Conservation (phyloP, 2,888 invertebrate genomes). For the Alcis repandata region DNA sequence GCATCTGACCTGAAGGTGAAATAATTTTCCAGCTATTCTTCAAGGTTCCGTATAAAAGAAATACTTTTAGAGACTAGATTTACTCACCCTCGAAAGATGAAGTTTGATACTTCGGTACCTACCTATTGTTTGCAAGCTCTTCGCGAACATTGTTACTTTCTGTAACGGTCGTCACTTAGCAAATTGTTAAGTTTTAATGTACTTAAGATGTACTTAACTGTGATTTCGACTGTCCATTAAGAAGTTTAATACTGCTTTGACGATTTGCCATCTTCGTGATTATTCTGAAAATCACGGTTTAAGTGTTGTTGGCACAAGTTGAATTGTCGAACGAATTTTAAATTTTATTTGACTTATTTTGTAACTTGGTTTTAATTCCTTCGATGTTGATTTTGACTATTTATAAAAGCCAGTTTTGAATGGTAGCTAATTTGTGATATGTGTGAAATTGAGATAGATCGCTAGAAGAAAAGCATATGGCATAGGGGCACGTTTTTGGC, state of each 20-base stretch:
- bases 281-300: slow-evolving; percentile 54
- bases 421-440: too few species aligned
- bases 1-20: background rate
- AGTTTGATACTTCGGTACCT: slow-evolving; percentile 23
- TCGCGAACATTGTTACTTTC: slow-evolving; percentile 28
- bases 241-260: slow-evolving; percentile 68
- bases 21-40: background rate
- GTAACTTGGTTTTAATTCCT: background rate
- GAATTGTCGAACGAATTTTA: slow-evolving; percentile 32
- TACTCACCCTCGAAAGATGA: slow-evolving; percentile 12
- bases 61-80: slow-evolving; percentile 11
- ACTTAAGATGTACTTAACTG: slow-evolving; percentile 71
- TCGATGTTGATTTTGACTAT: too few species aligned
- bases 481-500: too few species aligned
- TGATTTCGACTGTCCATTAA: slow-evolving; percentile 74
- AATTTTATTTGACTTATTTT: background rate
- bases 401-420: background rate
- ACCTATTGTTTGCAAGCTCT: slow-evolving; percentile 32
- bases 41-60: slow-evolving; percentile 7
- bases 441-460: too few species aligned
- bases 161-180: slow-evolving; percentile 60
- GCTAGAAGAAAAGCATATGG: too few species aligned
- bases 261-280: slow-evolving; percentile 58
- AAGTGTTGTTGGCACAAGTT: slow-evolving; percentile 51
- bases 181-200: slow-evolving; percentile 69